Conservation (phyloP, 2,888 invertebrate species). For the Nemotelus pantherinus region DNA sequence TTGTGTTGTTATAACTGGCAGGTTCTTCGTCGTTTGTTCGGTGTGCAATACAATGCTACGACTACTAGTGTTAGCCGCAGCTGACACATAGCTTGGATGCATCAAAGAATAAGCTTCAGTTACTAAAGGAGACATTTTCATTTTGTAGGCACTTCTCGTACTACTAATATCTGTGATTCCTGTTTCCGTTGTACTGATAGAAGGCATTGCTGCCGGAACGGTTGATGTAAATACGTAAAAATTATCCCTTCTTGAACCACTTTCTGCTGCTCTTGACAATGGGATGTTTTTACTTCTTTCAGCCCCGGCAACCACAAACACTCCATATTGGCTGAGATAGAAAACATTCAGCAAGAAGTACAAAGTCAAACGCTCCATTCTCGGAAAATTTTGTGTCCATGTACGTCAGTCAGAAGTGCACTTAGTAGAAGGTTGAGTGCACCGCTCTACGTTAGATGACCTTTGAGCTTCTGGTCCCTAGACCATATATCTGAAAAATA, state of each 20-base stretch:
- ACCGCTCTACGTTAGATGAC: no score
- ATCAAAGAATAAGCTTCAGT: not conserved
- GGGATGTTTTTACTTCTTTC: not conserved
- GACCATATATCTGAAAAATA: no score
- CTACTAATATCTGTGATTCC: not conserved
- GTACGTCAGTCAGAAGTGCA: no score
- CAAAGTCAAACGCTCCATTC: slow-evolving; percentile 14
- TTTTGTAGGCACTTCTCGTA: slow-evolving; percentile 26
- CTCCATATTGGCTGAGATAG: not conserved
- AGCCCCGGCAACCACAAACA: not conserved
- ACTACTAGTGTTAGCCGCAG: not conserved
- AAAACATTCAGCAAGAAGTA: slow-evolving; percentile 4
- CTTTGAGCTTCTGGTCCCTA: no score
- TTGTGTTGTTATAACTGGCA: not conserved
- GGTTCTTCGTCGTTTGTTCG: not conserved
- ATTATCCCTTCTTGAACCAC: not conserved
- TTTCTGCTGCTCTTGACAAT: not conserved
- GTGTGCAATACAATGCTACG: not conserved
- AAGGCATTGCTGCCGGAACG: no score
- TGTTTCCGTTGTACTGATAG: not conserved
- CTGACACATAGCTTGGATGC: not conserved
- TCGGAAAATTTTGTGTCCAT: not conserved
- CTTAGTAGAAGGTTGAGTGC: no score
- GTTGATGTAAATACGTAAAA: no score
- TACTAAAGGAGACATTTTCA: not conserved